Evolutionary conservation across 2,888 invertebrate species (phyloP), one percentile per base, ranked within the genome.

Genomic region (Andrena flavipes): DNA sequence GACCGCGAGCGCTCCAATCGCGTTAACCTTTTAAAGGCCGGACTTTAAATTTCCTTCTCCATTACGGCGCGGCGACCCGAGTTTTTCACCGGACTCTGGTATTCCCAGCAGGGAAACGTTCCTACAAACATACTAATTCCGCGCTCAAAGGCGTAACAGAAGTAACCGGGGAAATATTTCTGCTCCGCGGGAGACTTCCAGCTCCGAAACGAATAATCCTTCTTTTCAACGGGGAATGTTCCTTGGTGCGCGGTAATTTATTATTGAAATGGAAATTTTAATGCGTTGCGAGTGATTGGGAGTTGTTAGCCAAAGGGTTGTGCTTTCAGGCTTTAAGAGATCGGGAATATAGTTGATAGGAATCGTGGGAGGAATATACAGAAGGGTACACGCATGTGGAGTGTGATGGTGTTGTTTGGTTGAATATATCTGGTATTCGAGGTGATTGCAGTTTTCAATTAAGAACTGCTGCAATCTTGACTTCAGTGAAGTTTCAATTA

Each of bases 41-140:
- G 33, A 49, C 59, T 49, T 74, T 65, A 74, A 74, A 74, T 76
- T 74, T 59, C 74, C 63, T 76, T 73, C 64, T 48, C 59, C 16
- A 26, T 73, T 49, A 59, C 73, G 33, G 20, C 51, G 8, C n/a
- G 42, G 7, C n/a, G 13, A 26, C 49, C 23, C 13, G 20, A 10
- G n/a, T 30, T 60, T 30, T 20, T 56, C n/a, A 8, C n/a, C 26
- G 29, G 2, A 2, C 8, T 20, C n/a, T 26, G n/a, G 35, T 13
- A 26, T 54, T 16, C 35, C 7, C 20, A 35, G 16, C 16, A 5
- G 33, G 10, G 33, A 35, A 51, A 62, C 29, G 3, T 60, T 51
- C n/a, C 26, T 10, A 8, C 75, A 35, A 48, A 48, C 59, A n/a
- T 63, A 49, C 64, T 60, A 59, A 77, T 67, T 60, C 74, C 8